Base-by-base conservation (phyloP, 2,113 vertebrate species). In the Pachyramphus minor region DNA sequence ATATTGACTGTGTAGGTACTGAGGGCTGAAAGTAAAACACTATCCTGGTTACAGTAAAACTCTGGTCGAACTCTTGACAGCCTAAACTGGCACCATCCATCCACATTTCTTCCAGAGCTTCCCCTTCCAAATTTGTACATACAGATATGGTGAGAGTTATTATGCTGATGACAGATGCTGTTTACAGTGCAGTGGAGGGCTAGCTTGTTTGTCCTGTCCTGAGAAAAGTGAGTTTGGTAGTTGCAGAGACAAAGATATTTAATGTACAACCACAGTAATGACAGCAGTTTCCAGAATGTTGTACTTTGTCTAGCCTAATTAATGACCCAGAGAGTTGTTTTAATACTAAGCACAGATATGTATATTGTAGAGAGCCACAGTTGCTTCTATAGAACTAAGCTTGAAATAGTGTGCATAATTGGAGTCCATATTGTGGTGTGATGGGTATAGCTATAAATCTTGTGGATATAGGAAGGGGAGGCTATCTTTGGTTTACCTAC, bases 401-500 rank as follows among this genome's bases (percentile, higher is more conserved):
- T 55, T 68, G 91, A 91, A 71, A 75, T 91, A 85, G 49, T 33
- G 9, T 89, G 62, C 30, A 7, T 73, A 92, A 89, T 30, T 93
- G 91, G 75, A 93, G 68, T 93, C 93, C 93, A 71, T 59, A 37
- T 45, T 88, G 91, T 94, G 76, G 52, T 96, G 73, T 82, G 81
- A 69, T 91, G 63, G 74, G 89, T 96, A 93, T 91, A 87, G 89
- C 96, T 96, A 59, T 96, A 95, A 91, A 28, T 96, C 35, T 79
- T 78, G 58, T 91, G 64, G 33, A 16, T 59, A 49, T 77, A 22
- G 44, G 56, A 82, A 89, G 79, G 63, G 56, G 74, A 94, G 76
- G 72, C 79, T 97, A 63, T 96, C 80, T 88, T 95, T 97, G 95
- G 76, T 95, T 97, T 98, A 92, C 87, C 85, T 45, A 71, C 95